Conservation (phyloP, 2,113 vertebrate species). For the Lucifuga dentata region DNA sequence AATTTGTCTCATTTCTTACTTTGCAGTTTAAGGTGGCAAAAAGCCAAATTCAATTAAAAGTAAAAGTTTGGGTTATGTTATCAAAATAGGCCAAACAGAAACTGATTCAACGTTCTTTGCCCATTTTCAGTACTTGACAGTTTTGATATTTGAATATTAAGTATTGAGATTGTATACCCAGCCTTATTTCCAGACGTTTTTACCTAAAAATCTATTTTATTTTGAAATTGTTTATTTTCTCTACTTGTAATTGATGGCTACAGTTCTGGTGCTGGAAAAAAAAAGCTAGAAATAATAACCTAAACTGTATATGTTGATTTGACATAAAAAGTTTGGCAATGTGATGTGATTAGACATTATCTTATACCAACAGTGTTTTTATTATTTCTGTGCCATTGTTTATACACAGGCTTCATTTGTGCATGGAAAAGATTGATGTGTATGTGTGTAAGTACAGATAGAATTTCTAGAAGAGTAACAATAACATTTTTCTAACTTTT, state of each 20-base stretch:
- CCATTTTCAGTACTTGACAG: no score
- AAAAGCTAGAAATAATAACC: conserved; percentile 27
- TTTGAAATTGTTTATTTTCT: background rate
- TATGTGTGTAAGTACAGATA: conserved; percentile 53
- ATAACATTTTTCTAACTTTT: conserved; percentile 69
- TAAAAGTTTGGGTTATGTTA: no score
- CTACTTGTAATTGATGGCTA: conserved; percentile 42
- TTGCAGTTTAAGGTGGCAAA: no score
- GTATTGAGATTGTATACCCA: no score
- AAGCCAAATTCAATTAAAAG: no score
- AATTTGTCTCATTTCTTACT: no score
- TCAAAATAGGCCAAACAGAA: no score
- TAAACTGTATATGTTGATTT: conserved; percentile 46
- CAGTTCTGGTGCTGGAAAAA: conserved; percentile 55
- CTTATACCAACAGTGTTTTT: conserved; percentile 38
- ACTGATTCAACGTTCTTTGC: no score
- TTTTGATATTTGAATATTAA: no score
- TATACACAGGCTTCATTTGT: conserved; percentile 45
- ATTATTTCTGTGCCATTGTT: conserved; percentile 55
- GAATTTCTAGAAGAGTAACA: conserved; percentile 59
- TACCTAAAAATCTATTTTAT: background rate
- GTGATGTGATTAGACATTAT: conserved; percentile 45
- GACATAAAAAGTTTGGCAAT: conserved; percentile 46
- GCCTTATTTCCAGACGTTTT: no score
- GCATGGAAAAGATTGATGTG: conserved; percentile 62